Evolutionary conservation across 2,888 invertebrate species (phyloP).

Genomic region (Euspilapteryx auroguttella): DNA sequence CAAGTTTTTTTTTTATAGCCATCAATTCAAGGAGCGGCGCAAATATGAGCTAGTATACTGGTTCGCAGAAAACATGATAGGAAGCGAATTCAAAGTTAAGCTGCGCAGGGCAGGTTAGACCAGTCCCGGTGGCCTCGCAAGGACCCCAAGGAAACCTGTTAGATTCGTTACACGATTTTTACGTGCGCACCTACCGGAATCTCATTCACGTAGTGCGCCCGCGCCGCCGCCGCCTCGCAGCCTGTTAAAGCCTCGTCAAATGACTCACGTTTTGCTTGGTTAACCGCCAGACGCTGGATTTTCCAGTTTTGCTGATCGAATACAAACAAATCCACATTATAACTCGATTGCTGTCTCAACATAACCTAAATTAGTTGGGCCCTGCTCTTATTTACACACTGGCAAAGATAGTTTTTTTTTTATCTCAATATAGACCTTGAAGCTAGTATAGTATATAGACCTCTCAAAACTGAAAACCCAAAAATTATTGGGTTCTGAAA

Average conservation of each 20-base stretch:
- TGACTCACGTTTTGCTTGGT: conserved; percentile 53
- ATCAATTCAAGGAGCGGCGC: background rate
- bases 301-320: conserved; percentile 55
- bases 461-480: too few species aligned
- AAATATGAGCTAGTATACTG: conserved; percentile 5
- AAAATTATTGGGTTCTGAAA: too few species aligned
- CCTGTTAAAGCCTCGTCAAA: conserved; percentile 58
- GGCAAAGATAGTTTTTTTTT: too few species aligned
- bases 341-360: too few species aligned
- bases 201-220: conserved; percentile 53
- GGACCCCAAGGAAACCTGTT: conserved; percentile 60
- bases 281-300: conserved; percentile 55
- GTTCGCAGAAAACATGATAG: conserved; percentile 35
- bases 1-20: background rate
- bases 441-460: too few species aligned
- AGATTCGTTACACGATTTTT: conserved; percentile 63
- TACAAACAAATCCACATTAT: too few species aligned
- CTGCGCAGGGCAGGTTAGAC: conserved; percentile 58
- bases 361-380: too few species aligned
- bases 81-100: conserved; percentile 53
- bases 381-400: too few species aligned
- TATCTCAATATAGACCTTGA: too few species aligned
- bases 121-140: conserved; percentile 60
- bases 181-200: conserved; percentile 61
- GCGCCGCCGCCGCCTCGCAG: conserved; percentile 26